These are phyloP conservation scores for Natator depressus DNA, from an alignment of 2,113 vertebrate species.

Conservation along the genomic window DNA sequence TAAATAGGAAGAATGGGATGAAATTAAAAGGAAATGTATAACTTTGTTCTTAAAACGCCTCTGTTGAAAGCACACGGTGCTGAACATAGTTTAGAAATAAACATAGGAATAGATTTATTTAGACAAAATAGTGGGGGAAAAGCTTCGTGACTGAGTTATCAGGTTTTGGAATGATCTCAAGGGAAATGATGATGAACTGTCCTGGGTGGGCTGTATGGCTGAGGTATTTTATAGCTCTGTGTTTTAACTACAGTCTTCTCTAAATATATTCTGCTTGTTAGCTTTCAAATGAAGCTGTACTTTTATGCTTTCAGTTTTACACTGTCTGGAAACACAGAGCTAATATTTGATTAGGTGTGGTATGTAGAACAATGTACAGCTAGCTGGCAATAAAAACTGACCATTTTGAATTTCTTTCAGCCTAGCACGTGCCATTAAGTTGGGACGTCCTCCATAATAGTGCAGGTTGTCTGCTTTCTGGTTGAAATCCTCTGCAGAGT, in stretches of 20 bases:
- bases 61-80: not conserved
- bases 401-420: accelerated
- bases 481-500: not conserved
- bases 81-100: not conserved
- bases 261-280: accelerated
- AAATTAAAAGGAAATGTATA: not conserved
- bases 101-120: not conserved
- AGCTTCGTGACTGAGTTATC: not conserved
- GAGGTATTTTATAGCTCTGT: not conserved
- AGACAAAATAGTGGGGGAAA: not conserved
- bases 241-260: not conserved
- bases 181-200: not conserved
- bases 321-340: not conserved
- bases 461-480: accelerated
- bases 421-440: accelerated
- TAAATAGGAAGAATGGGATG: not conserved
- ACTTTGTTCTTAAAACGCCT: not conserved
- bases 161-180: not conserved
- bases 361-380: not conserved
- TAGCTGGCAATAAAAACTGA: accelerated
- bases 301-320: accelerated
- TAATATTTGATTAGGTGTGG: not conserved
- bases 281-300: accelerated
- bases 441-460: not conserved
- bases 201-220: not conserved